Base-by-base conservation (phyloP, 2,888 invertebrate species). In the Agrilus mali region DNA sequence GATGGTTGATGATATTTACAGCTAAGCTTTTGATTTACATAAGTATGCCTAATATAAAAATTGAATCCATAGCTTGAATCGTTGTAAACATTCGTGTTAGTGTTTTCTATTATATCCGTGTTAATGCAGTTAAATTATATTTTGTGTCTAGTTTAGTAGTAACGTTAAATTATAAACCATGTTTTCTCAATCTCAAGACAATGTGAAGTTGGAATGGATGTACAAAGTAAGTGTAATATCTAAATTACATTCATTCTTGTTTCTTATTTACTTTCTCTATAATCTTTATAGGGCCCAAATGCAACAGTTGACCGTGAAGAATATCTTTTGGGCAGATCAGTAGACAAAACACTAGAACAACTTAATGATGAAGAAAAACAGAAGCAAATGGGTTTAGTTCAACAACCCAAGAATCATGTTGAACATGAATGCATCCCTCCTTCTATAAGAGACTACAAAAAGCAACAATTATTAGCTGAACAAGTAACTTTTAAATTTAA, bases 121-220 rank as follows among this genome's bases (percentile, higher is more conserved):
- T 20, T 20, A 5, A 20, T 4, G 7, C 3, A 20, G 7, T 5
- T 20, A 20, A 5, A 7, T 20, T 20, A 20, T 20, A 5, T 20
- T 20, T 20, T 20, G 6, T 6, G 20, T 20, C 7, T 6, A 20
- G 20, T 20, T 20, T 13, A 32, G 14, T 33, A 10, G 12, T 17
- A 33, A 22, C 17, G 13, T 41, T 8, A 41, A 7, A 20, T 45
- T 31, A 15, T 2, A 31, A 52, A 44, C 8, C 36, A 58, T 58
- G 58, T 57, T 55, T 48, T 50, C 54, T 33, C 54, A 57, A 48
- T 58, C 71, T 37, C 65, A 65, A 10, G 57, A 64, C 44, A 75
- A 78, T 42, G 72, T 75, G 44, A 81, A 86, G 50, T 65, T 90
- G 41, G 83, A 87, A 61, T 90, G 89, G 89, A 89, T 89, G 88